A percentile compares a stretch with the other conserved stretches of the same genome.
phyloP scores from a whole-genome alignment of 2,113 vertebrate genomes.

The Otocyon megalotis region DNA sequence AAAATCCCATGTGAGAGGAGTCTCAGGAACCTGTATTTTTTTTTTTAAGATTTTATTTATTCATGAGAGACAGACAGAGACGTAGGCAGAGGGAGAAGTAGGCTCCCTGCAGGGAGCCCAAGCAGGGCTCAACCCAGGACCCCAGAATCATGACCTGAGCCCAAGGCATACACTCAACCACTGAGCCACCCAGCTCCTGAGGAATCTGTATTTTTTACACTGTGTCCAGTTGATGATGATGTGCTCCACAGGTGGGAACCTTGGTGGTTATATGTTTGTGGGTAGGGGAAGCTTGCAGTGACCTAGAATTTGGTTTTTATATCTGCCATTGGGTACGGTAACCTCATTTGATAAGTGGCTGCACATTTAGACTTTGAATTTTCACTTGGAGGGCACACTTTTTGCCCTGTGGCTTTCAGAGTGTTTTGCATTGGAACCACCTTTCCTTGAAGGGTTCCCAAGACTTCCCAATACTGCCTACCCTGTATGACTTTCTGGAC shows the following conservation, averaged over 20 bases:
- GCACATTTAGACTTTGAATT: not conserved
- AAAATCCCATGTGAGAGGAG: not conserved
- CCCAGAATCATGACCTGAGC: too few relatives aligned
- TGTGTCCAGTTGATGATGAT: not conserved
- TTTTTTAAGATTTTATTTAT: not conserved
- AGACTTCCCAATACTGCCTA: not conserved
- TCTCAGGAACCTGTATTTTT: not conserved
- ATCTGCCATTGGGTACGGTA: not conserved
- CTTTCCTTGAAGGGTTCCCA: not conserved
- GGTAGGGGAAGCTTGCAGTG: not conserved
- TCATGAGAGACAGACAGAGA: too few relatives aligned
- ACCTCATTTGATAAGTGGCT: not conserved
- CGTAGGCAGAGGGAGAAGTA: too few relatives aligned
- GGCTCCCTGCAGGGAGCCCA: too few relatives aligned
- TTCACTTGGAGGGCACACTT: not conserved
- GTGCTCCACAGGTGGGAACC: rapidly evolving
- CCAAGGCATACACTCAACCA: too few relatives aligned
- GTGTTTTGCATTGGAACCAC: not conserved
- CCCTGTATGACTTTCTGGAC: not conserved
- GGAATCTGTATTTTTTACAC: not conserved
- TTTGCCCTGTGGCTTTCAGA: not conserved
- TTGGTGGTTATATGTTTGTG: not conserved
- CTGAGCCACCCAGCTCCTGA: too few relatives aligned
- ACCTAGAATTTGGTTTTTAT: not conserved
- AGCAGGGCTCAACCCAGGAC: too few relatives aligned